Conservation (phyloP, 2,888 invertebrate species). For the Lydus trimaculatus region DNA sequence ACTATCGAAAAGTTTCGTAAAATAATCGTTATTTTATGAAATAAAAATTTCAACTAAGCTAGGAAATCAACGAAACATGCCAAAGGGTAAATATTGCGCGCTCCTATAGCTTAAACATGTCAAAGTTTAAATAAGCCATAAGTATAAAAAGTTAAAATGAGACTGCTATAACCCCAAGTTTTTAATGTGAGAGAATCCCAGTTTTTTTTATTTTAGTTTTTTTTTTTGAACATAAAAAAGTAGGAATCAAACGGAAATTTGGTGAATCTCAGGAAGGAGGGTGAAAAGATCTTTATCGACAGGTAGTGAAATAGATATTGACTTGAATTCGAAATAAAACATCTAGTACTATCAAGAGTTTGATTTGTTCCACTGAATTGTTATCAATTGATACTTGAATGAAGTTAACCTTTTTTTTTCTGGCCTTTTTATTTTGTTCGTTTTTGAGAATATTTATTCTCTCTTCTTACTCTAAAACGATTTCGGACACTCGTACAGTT, state of each 20-base stretch:
- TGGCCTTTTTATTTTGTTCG: not conserved
- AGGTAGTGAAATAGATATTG: not conserved
- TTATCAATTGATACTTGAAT: conserved; percentile 2
- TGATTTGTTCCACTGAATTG: conserved; percentile 5
- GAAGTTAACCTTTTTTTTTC: not conserved
- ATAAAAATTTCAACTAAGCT: not conserved
- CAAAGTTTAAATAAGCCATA: not conserved
- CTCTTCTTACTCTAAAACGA: not conserved
- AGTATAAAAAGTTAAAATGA: no score
- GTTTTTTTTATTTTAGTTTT: not conserved
- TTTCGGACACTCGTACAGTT: not conserved
- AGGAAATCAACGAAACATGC: not conserved
- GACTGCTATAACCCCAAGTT: not conserved
- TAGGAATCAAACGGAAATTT: no score
- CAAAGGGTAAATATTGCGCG: not conserved
- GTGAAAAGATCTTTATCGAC: not conserved
- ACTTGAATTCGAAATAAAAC: not conserved
- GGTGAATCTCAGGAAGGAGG: no score
- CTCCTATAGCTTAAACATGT: not conserved
- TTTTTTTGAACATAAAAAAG: no score
- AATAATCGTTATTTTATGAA: not conserved
- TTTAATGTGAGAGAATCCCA: not conserved
- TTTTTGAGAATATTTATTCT: not conserved
- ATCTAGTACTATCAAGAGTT: not conserved
- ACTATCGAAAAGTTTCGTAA: not conserved